Evolutionary conservation across 2,888 invertebrate genomes (phyloP), one percentile per base, ranked within the genome.

Genomic region (Creontiades dilutus): DNA sequence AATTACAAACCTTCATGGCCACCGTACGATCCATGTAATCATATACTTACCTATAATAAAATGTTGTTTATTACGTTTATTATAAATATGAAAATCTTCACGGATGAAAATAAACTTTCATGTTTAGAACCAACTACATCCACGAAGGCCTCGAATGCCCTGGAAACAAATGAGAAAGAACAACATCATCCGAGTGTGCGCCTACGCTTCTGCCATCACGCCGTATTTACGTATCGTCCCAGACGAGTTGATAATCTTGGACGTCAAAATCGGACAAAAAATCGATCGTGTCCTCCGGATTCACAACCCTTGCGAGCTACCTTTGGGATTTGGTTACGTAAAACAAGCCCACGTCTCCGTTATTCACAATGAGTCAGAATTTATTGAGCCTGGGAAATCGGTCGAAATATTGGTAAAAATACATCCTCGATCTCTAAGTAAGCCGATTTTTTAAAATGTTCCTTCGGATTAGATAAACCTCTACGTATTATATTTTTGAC

Each of bases 201-300:
- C 95, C 27, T 94, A 95, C 92, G 95, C 95, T 0, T 94, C 94
- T 92, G 94, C 94, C 90, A 95, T 95, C 93, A 93, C 93, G 80
- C 93, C 94, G 47, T 92, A 93, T 46, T 92, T 95, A 19, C 92
- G 92, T 5, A 93, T 95, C 91, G 91, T 92, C 28, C 95, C 95
- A 0, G 93, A 94, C 90, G 92, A 92, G 11, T 90, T 95, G 0
- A 91, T 94, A 90, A 94, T 95, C 91, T 94, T 94, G 1, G 93
- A 94, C 57, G 93, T 95, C 13, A 75, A 92, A 61, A 92, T 95
- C 2, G 93, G 93, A 92, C 93, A 92, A 55, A 92, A 93, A 92
- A 92, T 92, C 13, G 93, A 93, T 0, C 94, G 93, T 92, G 92
- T 93, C 55, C 91, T 95, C 5, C 93, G 93, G 46, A 92, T 95